phyloP scores from a whole-genome alignment of 2,888 invertebrate species.

The Volucella inanis region DNA sequence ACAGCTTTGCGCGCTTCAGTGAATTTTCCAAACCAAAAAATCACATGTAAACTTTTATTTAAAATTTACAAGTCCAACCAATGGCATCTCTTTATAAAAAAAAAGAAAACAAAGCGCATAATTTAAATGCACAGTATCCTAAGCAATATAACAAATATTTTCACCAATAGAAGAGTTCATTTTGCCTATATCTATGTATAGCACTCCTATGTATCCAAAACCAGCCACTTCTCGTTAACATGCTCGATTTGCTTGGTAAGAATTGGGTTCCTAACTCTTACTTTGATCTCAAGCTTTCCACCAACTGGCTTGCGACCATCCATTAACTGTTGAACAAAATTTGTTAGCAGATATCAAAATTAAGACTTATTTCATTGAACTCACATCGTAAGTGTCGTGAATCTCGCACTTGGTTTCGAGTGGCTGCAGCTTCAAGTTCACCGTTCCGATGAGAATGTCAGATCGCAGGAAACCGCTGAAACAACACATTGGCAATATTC shows the following conservation, averaged over 20 bases:
- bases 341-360: neutral
- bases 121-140: constrained; percentile 59
- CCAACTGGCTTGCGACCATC: constrained; percentile 94
- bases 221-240: constrained; percentile 95
- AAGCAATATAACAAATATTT: constrained; percentile 52
- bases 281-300: constrained; percentile 94
- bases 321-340: constrained; percentile 87
- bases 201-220: constrained; percentile 86
- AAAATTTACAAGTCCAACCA: constrained; percentile 28
- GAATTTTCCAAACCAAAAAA: constrained; percentile 78
- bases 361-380: constrained; percentile 80
- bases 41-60: constrained; percentile 49
- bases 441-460: constrained; percentile 93
- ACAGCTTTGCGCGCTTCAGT: constrained; percentile 80
- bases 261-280: constrained; percentile 94
- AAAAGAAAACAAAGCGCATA: constrained; percentile 40
- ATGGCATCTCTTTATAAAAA: constrained; percentile 39
- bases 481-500: constrained; percentile 84
- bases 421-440: constrained; percentile 92
- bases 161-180: neutral
- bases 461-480: constrained; percentile 96
- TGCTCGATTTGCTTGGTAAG: constrained; percentile 94
- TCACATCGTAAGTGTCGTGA: constrained; percentile 96
- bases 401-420: constrained; percentile 94
- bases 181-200: neutral